These are phyloP conservation scores for Acleris cristana DNA, from an alignment of 2,888 invertebrate species.

Conservation along the genomic window DNA sequence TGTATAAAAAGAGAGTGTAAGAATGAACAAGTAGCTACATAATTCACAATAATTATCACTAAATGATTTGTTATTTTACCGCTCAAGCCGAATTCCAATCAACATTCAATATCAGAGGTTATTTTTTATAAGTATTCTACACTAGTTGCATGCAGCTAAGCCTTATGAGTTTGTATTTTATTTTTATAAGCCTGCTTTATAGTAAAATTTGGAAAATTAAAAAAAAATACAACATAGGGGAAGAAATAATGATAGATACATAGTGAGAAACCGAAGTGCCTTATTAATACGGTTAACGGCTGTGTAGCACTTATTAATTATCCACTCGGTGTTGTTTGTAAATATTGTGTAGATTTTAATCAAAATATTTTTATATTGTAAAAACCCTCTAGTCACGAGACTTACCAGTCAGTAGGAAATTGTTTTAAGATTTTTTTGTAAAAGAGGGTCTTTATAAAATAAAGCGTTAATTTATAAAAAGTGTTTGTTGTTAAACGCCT, in stretches of 20 bases:
- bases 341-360: constrained; percentile 39
- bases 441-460: constrained; percentile 42
- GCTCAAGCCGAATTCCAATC: no score
- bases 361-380: constrained; percentile 38
- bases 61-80: no score
- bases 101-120: no score
- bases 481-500: not conserved
- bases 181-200: constrained; percentile 2
- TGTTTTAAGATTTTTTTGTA: constrained; percentile 42
- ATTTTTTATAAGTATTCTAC: not conserved
- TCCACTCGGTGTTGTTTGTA: constrained; percentile 39
- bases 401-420: constrained; percentile 36
- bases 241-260: not conserved
- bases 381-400: constrained; percentile 45
- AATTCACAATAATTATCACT: no score
- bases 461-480: constrained; percentile 22
- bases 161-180: not conserved
- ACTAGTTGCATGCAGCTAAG: constrained; percentile 17
- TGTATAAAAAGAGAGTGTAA: no score
- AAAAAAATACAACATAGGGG: not conserved
- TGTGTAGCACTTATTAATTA: constrained; percentile 42
- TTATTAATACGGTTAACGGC: constrained; percentile 44
- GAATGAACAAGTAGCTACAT: no score
- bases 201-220: not conserved
- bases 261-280: constrained; percentile 43